Evolutionary conservation across 2,888 invertebrate genomes (phyloP).

Genomic region (Drosophila melanosoma): DNA sequence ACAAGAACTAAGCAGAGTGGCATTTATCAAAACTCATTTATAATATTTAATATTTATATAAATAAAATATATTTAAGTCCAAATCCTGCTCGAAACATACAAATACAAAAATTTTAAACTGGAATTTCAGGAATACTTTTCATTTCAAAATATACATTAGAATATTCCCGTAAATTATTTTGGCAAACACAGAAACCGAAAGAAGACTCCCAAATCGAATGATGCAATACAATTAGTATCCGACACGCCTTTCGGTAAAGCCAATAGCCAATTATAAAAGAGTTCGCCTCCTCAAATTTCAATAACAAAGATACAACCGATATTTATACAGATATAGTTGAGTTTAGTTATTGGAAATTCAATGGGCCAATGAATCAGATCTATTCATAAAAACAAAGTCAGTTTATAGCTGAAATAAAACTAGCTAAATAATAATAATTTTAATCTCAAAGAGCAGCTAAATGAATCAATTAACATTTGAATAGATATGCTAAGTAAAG

Average conservation of each 20-base stretch:
- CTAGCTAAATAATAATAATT: neutral
- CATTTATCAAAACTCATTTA: neutral
- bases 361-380: conserved; percentile 29
- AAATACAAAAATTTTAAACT: neutral
- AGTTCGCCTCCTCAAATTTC: conserved; percentile 25
- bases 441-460: neutral
- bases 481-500: conserved; percentile 25
- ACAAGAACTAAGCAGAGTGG: neutral
- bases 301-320: conserved; percentile 5
- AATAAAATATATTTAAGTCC: neutral
- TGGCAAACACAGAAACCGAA: neutral
- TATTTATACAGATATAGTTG: conserved; percentile 1
- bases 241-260: neutral
- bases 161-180: neutral
- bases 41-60: neutral
- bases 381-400: conserved; percentile 2
- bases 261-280: neutral
- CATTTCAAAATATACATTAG: neutral
- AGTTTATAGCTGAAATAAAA: neutral
- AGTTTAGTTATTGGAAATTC: neutral
- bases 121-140: neutral
- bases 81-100: neutral
- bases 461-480: conserved; percentile 41
- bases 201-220: conserved; percentile 1
- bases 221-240: conserved; percentile 21